Conservation (phyloP, 2,888 invertebrate species). For the Leptopilina syphax region DNA sequence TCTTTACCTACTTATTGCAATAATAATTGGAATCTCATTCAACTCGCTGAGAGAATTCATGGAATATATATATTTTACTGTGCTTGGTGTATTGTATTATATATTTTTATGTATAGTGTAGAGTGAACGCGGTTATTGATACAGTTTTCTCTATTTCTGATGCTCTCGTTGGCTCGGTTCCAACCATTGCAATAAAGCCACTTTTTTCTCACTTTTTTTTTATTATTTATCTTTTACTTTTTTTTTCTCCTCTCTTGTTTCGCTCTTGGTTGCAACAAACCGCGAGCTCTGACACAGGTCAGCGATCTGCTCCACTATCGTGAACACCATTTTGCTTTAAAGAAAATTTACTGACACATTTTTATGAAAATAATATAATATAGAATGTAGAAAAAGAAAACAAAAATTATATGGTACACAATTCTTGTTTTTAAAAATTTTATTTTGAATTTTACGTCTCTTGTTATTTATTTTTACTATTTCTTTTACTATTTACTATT, state of each 20-base stretch:
- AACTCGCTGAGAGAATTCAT: neutral
- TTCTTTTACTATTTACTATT: too few relatives aligned
- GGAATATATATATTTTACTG: neutral
- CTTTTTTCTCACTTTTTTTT: constrained; percentile 2
- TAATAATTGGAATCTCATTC: constrained; percentile 13
- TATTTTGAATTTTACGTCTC: too few relatives aligned
- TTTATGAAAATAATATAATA: neutral
- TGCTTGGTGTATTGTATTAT: too few relatives aligned
- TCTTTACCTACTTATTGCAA: constrained; percentile 32
- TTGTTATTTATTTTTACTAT: too few relatives aligned
- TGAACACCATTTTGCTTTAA: neutral
- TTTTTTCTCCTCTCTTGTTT: constrained; percentile 16
- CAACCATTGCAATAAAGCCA: constrained; percentile 1
- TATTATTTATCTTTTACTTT: neutral
- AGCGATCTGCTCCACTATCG: constrained; percentile 17
- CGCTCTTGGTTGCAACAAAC: constrained; percentile 6
- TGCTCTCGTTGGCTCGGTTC: constrained; percentile 7
- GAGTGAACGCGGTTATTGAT: constrained; percentile 6
- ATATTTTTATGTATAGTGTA: too few relatives aligned
- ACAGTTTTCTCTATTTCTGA: constrained; percentile 14
- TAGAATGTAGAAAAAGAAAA: too few relatives aligned
- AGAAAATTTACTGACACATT: neutral
- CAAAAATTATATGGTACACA: too few relatives aligned
- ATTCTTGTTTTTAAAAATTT: too few relatives aligned
- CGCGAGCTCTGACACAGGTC: constrained; percentile 7